Evolutionary conservation across 2,113 vertebrate species (phyloP).

Genomic region (Probosciger aterrimus): DNA sequence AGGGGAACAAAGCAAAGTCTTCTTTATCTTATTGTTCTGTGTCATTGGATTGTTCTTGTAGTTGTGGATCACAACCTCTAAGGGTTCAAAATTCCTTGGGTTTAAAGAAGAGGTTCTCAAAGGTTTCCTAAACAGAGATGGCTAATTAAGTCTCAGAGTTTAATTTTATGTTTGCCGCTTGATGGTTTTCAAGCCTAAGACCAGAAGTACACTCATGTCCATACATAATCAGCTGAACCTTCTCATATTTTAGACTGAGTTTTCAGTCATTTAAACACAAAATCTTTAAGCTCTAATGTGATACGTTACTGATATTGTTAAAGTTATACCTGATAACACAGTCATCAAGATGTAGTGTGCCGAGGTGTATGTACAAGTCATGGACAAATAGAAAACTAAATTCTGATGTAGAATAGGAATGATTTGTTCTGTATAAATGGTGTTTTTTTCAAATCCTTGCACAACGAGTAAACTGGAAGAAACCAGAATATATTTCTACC

Average conservation of each 20-base stretch:
- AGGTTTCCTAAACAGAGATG: background rate
- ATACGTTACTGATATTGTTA: background rate
- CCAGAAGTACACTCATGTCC: background rate
- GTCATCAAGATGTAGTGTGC: background rate
- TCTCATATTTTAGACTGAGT: background rate
- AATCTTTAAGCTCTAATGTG: background rate
- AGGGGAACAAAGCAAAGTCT: background rate
- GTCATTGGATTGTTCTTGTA: background rate
- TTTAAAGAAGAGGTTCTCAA: background rate
- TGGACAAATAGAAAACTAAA: background rate
- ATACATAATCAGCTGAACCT: background rate
- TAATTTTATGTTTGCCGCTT: background rate
- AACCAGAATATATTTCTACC: background rate
- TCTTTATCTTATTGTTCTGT: background rate
- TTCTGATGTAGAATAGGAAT: background rate
- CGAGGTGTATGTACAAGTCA: rapidly evolving
- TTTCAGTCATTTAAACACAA: background rate
- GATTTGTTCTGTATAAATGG: background rate
- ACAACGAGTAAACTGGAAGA: background rate
- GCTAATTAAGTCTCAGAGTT: background rate
- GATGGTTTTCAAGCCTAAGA: background rate
- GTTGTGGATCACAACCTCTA: background rate
- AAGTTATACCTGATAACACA: background rate
- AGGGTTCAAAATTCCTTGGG: background rate
- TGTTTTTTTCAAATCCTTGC: background rate